Conservation (phyloP, 1,140 invertebrate genomes). For the Drosophila persimilis region DNA sequence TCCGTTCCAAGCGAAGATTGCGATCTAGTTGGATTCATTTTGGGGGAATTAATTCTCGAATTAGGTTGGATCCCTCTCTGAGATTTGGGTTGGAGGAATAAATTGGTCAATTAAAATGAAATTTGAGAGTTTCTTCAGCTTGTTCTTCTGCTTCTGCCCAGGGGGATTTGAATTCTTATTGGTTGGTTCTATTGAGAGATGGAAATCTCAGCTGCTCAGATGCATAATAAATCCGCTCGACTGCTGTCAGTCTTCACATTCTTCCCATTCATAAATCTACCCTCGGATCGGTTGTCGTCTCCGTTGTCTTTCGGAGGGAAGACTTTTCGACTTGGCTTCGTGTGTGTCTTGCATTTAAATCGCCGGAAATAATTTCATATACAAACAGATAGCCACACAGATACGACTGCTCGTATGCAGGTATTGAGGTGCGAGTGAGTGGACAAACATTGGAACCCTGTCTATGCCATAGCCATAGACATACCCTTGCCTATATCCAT, state of each 20-base stretch:
- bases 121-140: constrained; percentile 37
- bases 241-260: constrained; percentile 19
- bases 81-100: constrained; percentile 8
- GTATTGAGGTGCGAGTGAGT: constrained; percentile 10
- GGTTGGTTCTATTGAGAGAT: constrained; percentile 10
- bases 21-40: constrained; percentile 32
- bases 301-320: constrained; percentile 22
- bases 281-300: constrained; percentile 9
- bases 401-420: background rate
- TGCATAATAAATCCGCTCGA: constrained; percentile 32
- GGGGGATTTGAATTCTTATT: constrained; percentile 34
- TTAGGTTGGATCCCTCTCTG: constrained; percentile 15
- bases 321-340: constrained; percentile 52
- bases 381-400: constrained; percentile 46
- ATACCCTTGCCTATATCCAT: constrained; percentile 39
- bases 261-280: constrained; percentile 46
- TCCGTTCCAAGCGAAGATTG: constrained; percentile 5
- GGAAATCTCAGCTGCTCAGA: constrained; percentile 13
- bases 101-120: constrained; percentile 47
- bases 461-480: constrained; percentile 22
- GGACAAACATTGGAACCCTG: constrained; percentile 47
- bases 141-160: constrained; percentile 19
- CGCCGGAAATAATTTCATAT: constrained; percentile 77
- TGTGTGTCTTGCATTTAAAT: constrained; percentile 81
- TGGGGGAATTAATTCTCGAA: constrained; percentile 34